Evolutionary conservation across 1,140 invertebrate genomes (phyloP).

Genomic region (Drosophila santomea): DNA sequence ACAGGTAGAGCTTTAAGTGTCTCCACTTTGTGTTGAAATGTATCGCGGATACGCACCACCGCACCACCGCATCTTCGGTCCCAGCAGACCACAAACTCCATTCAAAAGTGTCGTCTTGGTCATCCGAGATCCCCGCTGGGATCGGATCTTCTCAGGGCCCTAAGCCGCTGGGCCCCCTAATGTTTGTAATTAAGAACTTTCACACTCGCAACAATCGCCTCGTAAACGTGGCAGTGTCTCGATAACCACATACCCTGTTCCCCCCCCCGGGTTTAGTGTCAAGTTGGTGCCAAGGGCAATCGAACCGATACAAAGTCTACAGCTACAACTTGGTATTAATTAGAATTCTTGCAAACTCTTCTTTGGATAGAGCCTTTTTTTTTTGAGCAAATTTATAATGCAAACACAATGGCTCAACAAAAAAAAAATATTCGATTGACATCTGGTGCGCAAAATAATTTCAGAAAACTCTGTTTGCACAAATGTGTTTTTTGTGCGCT

Average conservation of each 20-base stretch:
- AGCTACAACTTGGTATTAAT: conserved; percentile 54
- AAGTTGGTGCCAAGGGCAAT: conserved; percentile 74
- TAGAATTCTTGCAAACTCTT: conserved; percentile 48
- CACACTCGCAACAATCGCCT: conserved; percentile 84
- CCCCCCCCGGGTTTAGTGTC: conserved; percentile 66
- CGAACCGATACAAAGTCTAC: conserved; percentile 9
- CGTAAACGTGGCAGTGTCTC: conserved; percentile 71
- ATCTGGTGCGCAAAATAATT: conserved; percentile 45
- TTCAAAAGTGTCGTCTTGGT: conserved; percentile 80
- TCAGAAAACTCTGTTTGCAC: conserved; percentile 50
- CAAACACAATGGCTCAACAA: conserved; percentile 18
- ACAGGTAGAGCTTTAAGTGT: conserved; percentile 83
- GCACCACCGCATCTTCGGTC: conserved; percentile 23
- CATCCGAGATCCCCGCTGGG: conserved; percentile 59
- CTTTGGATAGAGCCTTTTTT: background rate
- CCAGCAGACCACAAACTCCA: conserved; percentile 36
- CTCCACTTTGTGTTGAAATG: conserved; percentile 83
- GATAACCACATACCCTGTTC: conserved; percentile 4
- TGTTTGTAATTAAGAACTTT: conserved; percentile 84
- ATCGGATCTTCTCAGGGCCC: conserved; percentile 66
- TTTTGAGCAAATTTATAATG: conserved; percentile 22
- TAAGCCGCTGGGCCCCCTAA: conserved; percentile 83
- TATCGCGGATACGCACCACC: conserved; percentile 49
- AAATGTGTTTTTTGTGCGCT: conserved; percentile 40
- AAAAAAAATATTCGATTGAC: conserved; percentile 38